These are phyloP conservation scores for Perccottus glenii DNA, from an alignment of 2,113 vertebrate genomes.

Conservation along the genomic window DNA sequence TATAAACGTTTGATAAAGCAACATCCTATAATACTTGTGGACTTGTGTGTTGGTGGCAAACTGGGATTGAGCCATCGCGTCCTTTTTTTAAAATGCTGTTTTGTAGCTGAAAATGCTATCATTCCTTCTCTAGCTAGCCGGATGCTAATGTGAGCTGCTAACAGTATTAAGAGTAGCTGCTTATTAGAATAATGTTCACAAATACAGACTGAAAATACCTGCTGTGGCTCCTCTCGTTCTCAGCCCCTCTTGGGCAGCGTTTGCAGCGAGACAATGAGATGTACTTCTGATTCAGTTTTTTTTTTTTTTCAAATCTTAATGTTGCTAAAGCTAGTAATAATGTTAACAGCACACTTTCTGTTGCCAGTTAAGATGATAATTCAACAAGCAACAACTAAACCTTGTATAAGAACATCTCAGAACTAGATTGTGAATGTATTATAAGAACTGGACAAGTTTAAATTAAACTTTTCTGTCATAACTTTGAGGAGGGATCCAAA, in stretches of 20 bases:
- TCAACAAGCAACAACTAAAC: no score
- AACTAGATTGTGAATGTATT: not conserved
- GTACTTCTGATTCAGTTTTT: no score
- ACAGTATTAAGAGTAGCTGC: conserved; percentile 12
- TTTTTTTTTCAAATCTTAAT: not conserved
- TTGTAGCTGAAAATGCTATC: conserved; percentile 34
- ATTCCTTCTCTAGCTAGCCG: conserved; percentile 25
- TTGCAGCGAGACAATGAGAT: no score
- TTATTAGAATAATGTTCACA: not conserved
- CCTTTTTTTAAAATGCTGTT: conserved; percentile 49
- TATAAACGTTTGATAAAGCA: not conserved
- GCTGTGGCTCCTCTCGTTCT: no score
- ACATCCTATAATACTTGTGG: not conserved
- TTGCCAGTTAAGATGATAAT: no score
- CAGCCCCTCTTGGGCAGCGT: not conserved
- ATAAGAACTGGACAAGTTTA: not conserved
- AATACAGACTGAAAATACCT: not conserved
- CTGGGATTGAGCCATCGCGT: conserved; percentile 57
- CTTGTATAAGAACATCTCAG: no score
- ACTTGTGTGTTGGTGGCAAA: not conserved
- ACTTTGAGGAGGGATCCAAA: no score
- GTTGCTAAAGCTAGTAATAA: not conserved
- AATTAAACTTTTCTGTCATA: no score
- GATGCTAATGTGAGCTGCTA: conserved; percentile 58
- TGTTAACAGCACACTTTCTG: not conserved